Conservation (phyloP, 2,888 invertebrate genomes). For the Phortica okadai region DNA sequence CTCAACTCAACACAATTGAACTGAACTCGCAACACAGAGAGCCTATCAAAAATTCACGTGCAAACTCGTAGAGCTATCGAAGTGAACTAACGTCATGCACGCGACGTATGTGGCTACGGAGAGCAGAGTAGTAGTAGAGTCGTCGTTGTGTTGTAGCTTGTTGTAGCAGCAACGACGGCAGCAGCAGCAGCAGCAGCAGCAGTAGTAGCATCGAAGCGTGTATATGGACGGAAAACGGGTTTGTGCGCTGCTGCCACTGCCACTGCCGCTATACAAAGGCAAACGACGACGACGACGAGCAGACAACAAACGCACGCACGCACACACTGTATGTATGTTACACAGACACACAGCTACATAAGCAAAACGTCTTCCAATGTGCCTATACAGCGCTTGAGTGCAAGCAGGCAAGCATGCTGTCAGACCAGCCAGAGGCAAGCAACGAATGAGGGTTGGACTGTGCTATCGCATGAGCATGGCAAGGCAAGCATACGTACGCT, state of each 20-base stretch:
- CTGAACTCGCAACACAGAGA: conserved; percentile 51
- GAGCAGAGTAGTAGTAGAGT: conserved; percentile 52
- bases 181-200: conserved; percentile 43
- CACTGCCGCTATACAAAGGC: conserved; percentile 17
- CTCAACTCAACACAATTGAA: conserved; percentile 40
- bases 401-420: conserved; percentile 44
- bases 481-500: conserved; percentile 25
- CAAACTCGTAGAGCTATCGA: conserved; percentile 77
- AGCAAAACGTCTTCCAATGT: conserved; percentile 58
- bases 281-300: conserved; percentile 25
- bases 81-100: conserved; percentile 77
- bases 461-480: conserved; percentile 41
- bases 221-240: conserved; percentile 37
- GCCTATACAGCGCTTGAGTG: conserved; percentile 38
- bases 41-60: conserved; percentile 74
- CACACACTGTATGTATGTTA: conserved; percentile 23
- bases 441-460: conserved; percentile 4
- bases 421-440: not conserved
- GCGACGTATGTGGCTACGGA: conserved; percentile 71
- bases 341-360: conserved; percentile 25
- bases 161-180: conserved; percentile 54
- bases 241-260: conserved; percentile 9
- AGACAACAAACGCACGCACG: conserved; percentile 25
- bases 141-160: conserved; percentile 36
- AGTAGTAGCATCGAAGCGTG: conserved; percentile 33